Conservation (phyloP, 2,113 vertebrate genomes). For the Carollia perspicillata region DNA sequence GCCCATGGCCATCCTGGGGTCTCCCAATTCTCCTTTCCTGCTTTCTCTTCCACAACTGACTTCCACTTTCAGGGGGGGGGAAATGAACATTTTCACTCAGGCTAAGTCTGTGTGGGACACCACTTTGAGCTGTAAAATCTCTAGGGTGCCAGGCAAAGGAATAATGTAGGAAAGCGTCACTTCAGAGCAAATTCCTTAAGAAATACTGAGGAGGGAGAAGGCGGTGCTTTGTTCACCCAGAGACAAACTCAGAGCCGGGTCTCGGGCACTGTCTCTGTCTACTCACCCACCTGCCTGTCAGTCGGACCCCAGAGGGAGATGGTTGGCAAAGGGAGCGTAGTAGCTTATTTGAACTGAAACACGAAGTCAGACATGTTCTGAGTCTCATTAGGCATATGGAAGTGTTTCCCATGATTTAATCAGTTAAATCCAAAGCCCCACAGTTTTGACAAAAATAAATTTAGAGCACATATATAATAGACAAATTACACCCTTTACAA, state of each 20-base stretch:
- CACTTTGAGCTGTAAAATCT: background rate
- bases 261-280: background rate
- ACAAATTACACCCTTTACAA: background rate
- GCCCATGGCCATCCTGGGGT: background rate
- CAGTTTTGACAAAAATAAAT: background rate
- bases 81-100: background rate
- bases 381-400: background rate
- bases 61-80: background rate
- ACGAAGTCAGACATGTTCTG: background rate
- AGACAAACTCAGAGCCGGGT: background rate
- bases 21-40: background rate
- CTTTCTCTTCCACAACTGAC: background rate
- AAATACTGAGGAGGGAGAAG: background rate
- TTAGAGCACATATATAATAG: background rate
- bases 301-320: background rate
- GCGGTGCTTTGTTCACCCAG: too few species aligned
- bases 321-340: background rate
- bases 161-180: background rate
- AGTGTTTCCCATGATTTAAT: background rate
- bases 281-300: background rate
- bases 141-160: background rate
- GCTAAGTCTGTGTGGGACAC: background rate
- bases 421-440: background rate
- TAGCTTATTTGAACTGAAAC: background rate
- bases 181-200: background rate